phyloP scores from a whole-genome alignment of 2,113 vertebrate genomes.

The Phalacrocorax aristotelis region DNA sequence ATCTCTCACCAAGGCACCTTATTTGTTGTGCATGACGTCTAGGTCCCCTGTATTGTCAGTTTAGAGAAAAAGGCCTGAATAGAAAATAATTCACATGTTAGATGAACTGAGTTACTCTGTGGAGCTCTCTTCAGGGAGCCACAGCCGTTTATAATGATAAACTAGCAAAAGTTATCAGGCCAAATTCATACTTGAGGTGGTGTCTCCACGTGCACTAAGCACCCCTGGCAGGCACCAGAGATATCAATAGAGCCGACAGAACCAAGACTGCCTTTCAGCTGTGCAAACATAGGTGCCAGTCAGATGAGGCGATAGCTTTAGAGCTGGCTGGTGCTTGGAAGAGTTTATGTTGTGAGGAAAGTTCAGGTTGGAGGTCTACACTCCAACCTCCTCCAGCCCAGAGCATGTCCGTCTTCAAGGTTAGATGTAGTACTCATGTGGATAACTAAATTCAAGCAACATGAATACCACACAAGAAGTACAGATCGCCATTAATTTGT shows the following conservation, averaged over 20 bases:
- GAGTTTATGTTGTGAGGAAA: not conserved
- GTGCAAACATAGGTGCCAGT: not conserved
- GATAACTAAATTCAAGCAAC: not conserved
- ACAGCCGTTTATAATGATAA: not conserved
- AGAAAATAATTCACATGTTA: not conserved
- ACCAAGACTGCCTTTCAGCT: not conserved
- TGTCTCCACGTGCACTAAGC: not conserved
- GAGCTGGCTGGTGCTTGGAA: not conserved
- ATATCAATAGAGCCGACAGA: not conserved
- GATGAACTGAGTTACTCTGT: not conserved
- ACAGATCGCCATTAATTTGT: not conserved
- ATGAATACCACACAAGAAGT: not conserved
- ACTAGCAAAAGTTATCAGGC: not conserved
- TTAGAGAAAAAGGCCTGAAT: not conserved
- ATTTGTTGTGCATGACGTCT: not conserved
- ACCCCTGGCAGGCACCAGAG: not conserved
- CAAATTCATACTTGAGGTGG: not conserved
- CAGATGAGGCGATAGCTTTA: not conserved
- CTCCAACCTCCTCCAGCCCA: not conserved
- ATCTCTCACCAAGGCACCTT: not conserved
- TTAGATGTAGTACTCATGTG: not conserved
- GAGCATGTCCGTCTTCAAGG: not conserved
- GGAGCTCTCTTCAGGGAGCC: not conserved
- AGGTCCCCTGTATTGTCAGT: not conserved
- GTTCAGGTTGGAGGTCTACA: not conserved